Evolutionary conservation across 2,888 invertebrate species (phyloP).

Genomic region (Notocelia uddmanniana): DNA sequence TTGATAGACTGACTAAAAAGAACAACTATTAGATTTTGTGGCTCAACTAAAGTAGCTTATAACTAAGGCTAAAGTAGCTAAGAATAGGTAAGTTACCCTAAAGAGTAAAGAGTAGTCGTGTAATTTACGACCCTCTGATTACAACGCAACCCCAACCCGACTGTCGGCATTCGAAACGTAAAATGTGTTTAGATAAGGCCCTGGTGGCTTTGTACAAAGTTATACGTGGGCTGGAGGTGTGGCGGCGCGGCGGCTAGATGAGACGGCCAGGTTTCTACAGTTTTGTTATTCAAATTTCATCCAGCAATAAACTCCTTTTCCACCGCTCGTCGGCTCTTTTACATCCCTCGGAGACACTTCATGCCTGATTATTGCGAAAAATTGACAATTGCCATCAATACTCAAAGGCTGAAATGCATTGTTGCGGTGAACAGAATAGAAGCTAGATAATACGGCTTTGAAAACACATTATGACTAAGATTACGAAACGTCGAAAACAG

Average conservation of each 20-base stretch:
- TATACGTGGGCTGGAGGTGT: conserved; percentile 53
- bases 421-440: conserved; percentile 32
- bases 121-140: conserved; percentile 26
- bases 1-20: neutral
- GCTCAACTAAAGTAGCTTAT: neutral
- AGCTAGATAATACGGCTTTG: conserved; percentile 21
- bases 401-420: conserved; percentile 35
- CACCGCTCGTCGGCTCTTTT: conserved; percentile 56
- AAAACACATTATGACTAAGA: conserved; percentile 57
- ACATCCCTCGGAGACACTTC: conserved; percentile 55
- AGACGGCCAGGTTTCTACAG: conserved; percentile 53
- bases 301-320: conserved; percentile 53
- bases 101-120: conserved; percentile 18
- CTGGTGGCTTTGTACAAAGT: conserved; percentile 24
- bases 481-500: conserved; percentile 66
- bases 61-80: neutral
- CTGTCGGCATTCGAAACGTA: conserved; percentile 28
- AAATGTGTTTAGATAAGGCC: conserved; percentile 25
- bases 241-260: conserved; percentile 54
- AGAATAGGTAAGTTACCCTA: neutral
- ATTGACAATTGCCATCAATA: conserved; percentile 51
- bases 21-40: neutral
- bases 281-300: conserved; percentile 63
- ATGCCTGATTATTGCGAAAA: conserved; percentile 59
- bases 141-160: conserved; percentile 20